Evolutionary conservation across 1,140 invertebrate species (phyloP).

Genomic region (Eufriesea mexicana): DNA sequence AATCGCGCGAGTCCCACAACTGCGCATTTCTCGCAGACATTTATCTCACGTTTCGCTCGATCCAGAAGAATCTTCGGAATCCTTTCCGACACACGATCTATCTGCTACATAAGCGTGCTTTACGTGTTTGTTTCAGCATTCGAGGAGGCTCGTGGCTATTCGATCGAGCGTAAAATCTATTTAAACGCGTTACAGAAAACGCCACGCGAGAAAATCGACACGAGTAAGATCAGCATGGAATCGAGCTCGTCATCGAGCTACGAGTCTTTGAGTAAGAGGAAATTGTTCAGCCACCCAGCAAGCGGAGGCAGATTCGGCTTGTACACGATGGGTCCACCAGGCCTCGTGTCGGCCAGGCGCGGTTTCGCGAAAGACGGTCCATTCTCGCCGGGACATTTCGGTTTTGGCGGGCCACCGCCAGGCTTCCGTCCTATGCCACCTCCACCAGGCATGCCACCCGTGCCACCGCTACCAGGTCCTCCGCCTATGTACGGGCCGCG

Average conservation of each 20-base stretch:
- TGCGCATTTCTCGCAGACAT: no score
- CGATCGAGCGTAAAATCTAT: conserved; percentile 84
- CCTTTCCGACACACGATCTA: no score
- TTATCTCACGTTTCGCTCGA: no score
- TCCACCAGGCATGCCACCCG: conserved; percentile 14
- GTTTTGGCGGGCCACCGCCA: conserved; percentile 58
- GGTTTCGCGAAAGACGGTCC: conserved; percentile 54
- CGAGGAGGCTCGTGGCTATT: conserved; percentile 84
- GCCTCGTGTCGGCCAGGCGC: conserved; percentile 46
- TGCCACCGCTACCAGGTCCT: conserved; percentile 44
- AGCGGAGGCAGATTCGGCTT: neutral
- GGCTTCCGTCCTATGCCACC: conserved; percentile 61
- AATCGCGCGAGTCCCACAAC: no score
- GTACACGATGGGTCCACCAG: conserved; percentile 50
- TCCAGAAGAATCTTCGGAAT: no score
- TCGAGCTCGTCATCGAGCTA: neutral
- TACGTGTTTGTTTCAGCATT: conserved; percentile 81
- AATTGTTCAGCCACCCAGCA: neutral
- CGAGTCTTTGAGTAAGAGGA: neutral
- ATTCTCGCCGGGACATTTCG: conserved; percentile 53
- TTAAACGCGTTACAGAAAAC: conserved; percentile 63
- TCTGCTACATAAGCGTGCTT: neutral
- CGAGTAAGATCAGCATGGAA: conserved; percentile 39
- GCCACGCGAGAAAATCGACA: conserved; percentile 58
- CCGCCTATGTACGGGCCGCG: conserved; percentile 53